A percentile compares a stretch with the other conserved stretches of the same genome.
Evolutionary conservation across 2,888 invertebrate species (phyloP).

Genomic region (Dastarcus helophoroides): DNA sequence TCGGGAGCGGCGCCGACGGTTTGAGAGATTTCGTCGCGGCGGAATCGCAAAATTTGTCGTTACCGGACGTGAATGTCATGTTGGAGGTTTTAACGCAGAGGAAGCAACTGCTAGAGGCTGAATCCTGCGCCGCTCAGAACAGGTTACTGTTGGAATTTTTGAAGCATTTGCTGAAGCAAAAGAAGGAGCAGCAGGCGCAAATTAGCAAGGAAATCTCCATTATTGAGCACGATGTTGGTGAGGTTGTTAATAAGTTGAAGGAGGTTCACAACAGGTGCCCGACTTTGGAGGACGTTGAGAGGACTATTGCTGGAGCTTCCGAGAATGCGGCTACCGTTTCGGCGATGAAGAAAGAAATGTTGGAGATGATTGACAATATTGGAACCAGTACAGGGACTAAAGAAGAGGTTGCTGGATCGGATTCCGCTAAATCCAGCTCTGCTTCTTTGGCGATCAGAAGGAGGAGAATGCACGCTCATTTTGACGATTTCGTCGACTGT

Average conservation of each 20-base stretch:
- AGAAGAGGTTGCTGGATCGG: conserved; percentile 21
- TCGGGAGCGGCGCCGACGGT: conserved; percentile 39
- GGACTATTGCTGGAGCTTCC: conserved; percentile 32
- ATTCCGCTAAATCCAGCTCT: conserved; percentile 18
- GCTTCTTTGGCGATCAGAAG: conserved; percentile 50
- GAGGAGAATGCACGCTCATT: conserved; percentile 70
- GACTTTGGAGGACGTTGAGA: conserved; percentile 43
- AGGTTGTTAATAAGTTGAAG: conserved; percentile 54
- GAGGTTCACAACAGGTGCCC: conserved; percentile 48
- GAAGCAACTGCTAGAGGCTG: conserved; percentile 69
- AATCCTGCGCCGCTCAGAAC: conserved; percentile 68
- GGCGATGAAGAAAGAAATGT: conserved; percentile 45
- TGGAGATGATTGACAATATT: conserved; percentile 44
- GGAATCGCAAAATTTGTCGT: conserved; percentile 58
- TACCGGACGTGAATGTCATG: conserved; percentile 73
- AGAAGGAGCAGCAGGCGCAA: conserved; percentile 55
- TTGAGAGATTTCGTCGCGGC: conserved; percentile 53
- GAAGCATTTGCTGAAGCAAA: conserved; percentile 60
- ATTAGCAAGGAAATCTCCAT: conserved; percentile 61
- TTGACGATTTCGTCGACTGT: conserved; percentile 79
- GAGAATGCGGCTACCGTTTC: conserved; percentile 41
- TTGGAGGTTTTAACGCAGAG: conserved; percentile 67
- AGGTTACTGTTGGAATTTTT: conserved; percentile 76
- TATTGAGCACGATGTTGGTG: conserved; percentile 60
- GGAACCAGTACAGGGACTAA: conserved; percentile 35